These are phyloP conservation scores for Leptatherina wallacei DNA, from an alignment of 2,797 vertebrate species.

Conservation along the genomic window DNA sequence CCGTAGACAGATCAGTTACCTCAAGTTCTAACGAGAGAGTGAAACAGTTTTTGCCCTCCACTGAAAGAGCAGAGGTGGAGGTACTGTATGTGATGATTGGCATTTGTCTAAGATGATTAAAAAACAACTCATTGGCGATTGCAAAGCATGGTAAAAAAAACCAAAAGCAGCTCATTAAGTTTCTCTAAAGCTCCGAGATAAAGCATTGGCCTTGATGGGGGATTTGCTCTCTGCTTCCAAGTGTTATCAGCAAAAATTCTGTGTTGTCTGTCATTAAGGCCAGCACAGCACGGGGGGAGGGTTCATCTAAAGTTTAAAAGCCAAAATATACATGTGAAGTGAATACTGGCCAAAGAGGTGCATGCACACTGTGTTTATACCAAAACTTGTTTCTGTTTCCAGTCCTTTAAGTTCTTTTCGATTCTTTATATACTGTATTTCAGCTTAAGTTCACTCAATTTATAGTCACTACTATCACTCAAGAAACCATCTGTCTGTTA, in stretches of 20 bases:
- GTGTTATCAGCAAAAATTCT: slow-evolving; percentile 38
- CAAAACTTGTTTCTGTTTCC: slow-evolving; percentile 13
- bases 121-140: neutral
- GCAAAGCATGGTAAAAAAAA: neutral
- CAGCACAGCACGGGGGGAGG: neutral
- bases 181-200: neutral
- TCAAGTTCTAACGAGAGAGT: neutral
- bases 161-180: neutral
- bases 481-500: neutral
- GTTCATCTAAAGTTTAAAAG: slow-evolving; percentile 1
- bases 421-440: neutral
- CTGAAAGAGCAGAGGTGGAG: neutral
- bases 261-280: slow-evolving; percentile 17
- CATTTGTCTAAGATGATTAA: neutral
- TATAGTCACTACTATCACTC: neutral
- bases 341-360: slow-evolving; percentile 23
- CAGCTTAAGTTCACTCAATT: neutral
- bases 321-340: slow-evolving; percentile 31
- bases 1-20: neutral
- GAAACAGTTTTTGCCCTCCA: neutral
- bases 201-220: neutral
- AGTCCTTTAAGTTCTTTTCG: neutral
- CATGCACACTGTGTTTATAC: neutral
- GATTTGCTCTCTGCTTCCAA: neutral
- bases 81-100: neutral